Evolutionary conservation across 2,797 vertebrate genomes (phyloP), one percentile per base, ranked within the genome.

Genomic region (Centroberyx gerrardi): DNA sequence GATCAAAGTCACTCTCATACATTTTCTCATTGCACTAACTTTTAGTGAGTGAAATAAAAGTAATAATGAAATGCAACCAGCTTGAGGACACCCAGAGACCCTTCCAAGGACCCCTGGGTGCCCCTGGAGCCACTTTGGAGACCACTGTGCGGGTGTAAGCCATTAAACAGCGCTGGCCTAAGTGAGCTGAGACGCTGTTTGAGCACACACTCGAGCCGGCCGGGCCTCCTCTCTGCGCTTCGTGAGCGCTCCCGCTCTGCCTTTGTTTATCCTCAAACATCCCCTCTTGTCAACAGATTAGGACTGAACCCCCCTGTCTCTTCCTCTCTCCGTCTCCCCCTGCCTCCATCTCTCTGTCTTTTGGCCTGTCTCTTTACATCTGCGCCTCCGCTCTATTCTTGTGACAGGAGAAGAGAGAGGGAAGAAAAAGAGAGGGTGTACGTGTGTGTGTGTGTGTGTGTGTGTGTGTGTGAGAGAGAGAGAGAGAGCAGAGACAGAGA

Each of bases 201-300:
- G 78, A 74, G 72, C 31, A 8, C 31, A 61, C 78, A 58, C 62
- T 36, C 33, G 17, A 76, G 72, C 71, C 80, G 82, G 54, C 5
- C 15, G 70, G 62, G 67, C 52, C 66, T 59, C 13, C 36, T 54
- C 71, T 74, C 62, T 49, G 33, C 40, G 71, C 66, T 80, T 78
- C 74, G 76, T 73, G 67, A 80, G 42, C 62, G 17, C 64, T 76
- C 78, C 62, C 61, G 44, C 72, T 86, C 82, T 72, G 82, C 76
- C 80, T 82, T 80, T 88, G 82, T 90, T 88, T 88, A 87, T 88
- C 86, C 86, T 91, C 91, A 87, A 88, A 88, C 87, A 90, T 91
- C 85, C 82, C 76, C 79, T 83, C 87, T 85, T 86, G 87, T 92
- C 88, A 87, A 91, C 89, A 89, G 89, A 92, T 87, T 83, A 88